Evolutionary conservation across 1,140 invertebrate genomes (phyloP).

Genomic region (Magallana ariakensis): DNA sequence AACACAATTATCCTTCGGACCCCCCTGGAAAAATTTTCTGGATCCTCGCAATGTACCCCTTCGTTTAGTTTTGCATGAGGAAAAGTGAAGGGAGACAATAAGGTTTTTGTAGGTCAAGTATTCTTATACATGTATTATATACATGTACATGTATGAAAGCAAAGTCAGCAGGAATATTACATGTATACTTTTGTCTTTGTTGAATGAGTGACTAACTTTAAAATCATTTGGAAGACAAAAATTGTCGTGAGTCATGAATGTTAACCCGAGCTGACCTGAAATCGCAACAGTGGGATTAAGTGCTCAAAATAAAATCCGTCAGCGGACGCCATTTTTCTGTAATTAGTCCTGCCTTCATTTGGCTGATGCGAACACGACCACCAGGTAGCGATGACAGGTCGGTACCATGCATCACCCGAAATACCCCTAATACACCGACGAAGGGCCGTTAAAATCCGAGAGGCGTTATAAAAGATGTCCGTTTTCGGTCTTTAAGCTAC

Average conservation of each 20-base stretch:
- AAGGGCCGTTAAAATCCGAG: constrained; percentile 14
- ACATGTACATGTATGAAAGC: too few relatives aligned
- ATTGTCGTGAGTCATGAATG: background rate
- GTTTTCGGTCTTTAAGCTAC: constrained; percentile 17
- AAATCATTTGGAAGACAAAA: background rate
- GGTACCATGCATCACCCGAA: constrained; percentile 5
- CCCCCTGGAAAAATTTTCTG: too few relatives aligned
- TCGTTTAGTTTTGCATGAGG: too few relatives aligned
- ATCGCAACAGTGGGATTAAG: constrained; percentile 8
- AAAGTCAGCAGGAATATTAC: too few relatives aligned
- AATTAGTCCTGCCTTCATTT: background rate
- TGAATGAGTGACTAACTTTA: background rate
- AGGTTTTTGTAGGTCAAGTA: too few relatives aligned
- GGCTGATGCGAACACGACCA: background rate
- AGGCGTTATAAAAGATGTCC: constrained; percentile 36
- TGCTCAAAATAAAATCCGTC: constrained; percentile 27
- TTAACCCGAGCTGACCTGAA: background rate
- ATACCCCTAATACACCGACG: background rate
- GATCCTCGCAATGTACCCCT: too few relatives aligned
- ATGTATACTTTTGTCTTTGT: too few relatives aligned
- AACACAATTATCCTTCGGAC: too few relatives aligned
- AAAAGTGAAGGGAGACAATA: too few relatives aligned
- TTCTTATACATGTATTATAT: too few relatives aligned
- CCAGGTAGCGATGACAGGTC: background rate
- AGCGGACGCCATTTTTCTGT: background rate